Percentiles rank a stretch among this genome's conserved stretches.
Evolutionary conservation across 2,113 vertebrate species (phyloP).

Genomic region (Stegostoma tigrinum): DNA sequence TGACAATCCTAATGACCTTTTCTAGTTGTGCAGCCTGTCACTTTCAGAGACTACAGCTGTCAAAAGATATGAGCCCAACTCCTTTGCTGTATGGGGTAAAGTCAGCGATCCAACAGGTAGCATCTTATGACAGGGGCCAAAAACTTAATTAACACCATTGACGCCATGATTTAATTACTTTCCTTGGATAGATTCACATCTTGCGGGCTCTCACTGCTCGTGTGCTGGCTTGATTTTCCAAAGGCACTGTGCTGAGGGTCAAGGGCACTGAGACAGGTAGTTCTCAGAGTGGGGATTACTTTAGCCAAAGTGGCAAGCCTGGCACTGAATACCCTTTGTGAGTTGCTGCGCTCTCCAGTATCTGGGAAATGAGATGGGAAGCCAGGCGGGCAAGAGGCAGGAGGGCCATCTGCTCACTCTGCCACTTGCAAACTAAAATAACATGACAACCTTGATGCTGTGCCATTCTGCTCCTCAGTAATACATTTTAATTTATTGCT

Average conservation of each 20-base stretch:
- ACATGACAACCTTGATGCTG: background rate
- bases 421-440: background rate
- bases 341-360: background rate
- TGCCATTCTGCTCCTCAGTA: background rate
- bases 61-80: background rate
- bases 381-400: background rate
- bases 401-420: background rate
- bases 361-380: background rate
- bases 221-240: background rate
- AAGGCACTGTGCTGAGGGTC: background rate
- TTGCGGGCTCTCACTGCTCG: background rate
- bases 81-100: background rate
- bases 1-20: background rate
- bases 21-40: background rate
- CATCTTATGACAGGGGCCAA: background rate
- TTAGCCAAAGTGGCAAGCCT: background rate
- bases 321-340: background rate
- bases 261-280: background rate
- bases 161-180: background rate
- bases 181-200: background rate
- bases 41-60: background rate
- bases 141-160: background rate
- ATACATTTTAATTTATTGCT: constrained; percentile 1
- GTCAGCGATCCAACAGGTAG: background rate
- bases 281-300: background rate